These are phyloP conservation scores for Vimba vimba DNA, from an alignment of 2,113 vertebrate species.

Conservation along the genomic window DNA sequence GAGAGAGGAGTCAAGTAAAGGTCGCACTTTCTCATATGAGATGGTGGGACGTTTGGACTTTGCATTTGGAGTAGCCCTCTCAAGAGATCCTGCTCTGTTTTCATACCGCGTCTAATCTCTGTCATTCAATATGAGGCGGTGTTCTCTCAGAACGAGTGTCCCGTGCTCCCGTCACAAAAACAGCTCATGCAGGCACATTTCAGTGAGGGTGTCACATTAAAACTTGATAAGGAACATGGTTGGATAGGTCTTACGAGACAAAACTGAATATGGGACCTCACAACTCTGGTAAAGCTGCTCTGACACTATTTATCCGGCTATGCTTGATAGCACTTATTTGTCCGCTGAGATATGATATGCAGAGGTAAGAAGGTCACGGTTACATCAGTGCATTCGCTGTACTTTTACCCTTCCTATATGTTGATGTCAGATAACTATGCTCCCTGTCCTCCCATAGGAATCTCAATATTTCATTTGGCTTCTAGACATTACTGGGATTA, in stretches of 20 bases:
- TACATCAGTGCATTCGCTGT: slow-evolving; percentile 33
- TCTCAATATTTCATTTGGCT: slow-evolving; percentile 34
- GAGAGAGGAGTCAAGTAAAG: slow-evolving; percentile 12
- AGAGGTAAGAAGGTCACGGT: slow-evolving; percentile 37
- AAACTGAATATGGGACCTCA: slow-evolving; percentile 11
- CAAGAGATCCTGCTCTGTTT: slow-evolving; percentile 44
- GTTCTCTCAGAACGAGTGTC: slow-evolving; percentile 19
- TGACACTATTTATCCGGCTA: slow-evolving; percentile 47
- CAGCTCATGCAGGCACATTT: slow-evolving; percentile 40
- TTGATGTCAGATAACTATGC: slow-evolving; percentile 25
- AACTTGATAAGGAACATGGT: slow-evolving; percentile 39
- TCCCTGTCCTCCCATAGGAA: slow-evolving; percentile 5
- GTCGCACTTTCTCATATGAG: slow-evolving; percentile 45
- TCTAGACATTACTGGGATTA: slow-evolving; percentile 8
- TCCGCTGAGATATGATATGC: slow-evolving; percentile 35
- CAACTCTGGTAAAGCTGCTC: slow-evolving; percentile 30
- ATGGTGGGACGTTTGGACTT: slow-evolving; percentile 30
- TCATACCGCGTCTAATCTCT: slow-evolving; percentile 46
- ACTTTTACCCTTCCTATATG: not conserved
- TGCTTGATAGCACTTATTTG: slow-evolving; percentile 34
- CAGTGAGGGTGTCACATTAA: slow-evolving; percentile 51
- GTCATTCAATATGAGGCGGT: slow-evolving; percentile 27
- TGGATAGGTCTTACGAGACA: slow-evolving; percentile 31
- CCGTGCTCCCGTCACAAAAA: slow-evolving; percentile 25
- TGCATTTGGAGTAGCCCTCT: slow-evolving; percentile 30